Evolutionary conservation across 2,113 vertebrate genomes (phyloP), one percentile per base, ranked within the genome.

Genomic region (Tachysurus fulvidraco): DNA sequence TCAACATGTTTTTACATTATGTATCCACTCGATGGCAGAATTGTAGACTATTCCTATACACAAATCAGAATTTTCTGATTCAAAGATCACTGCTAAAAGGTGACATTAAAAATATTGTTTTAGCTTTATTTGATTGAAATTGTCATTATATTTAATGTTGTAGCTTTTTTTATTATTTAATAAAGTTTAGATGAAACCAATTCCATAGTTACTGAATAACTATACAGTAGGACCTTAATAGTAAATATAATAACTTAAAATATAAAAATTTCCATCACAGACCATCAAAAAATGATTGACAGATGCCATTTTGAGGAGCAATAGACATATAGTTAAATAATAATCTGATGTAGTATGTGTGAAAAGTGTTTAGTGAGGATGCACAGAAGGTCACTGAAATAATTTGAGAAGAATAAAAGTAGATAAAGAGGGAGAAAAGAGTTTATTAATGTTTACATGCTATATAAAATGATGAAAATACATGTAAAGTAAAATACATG

Each of bases 391-490:
- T 57, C 54, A 80, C 5, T 80, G 50, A 78, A 78, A 57, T n/a
- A 12, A 28, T 54, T 14, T 23, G 9, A 80, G n/a, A 23, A 36
- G 30, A 14, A 23, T 19, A 59, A 73, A 79, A 28, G n/a, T 57
- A 88, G 57, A 83, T 41, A 87, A 57, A 85, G 69, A 83, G 50
- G 86, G 55, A 85, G 60, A 82, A 84, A 91, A 89, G 88, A 90
- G 88, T 92, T 78, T 91, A 91, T 88, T 91, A 17, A 69, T 89
- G 84, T 83, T 62, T 94, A 89, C 94, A 94, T 95, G 94, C 94
- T 93, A 92, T 95, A 95, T 91, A 94, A 95, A 96, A 95, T 92
- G 44, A 92, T 89, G 88, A 92, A 90, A 36, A 36, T 36, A 36
- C 36, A 36, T 36, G 36, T 36, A 36, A 93, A 84, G 89, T 90